Base-by-base conservation (phyloP, 2,888 invertebrate genomes). In the Bembecia ichneumoniformis region DNA sequence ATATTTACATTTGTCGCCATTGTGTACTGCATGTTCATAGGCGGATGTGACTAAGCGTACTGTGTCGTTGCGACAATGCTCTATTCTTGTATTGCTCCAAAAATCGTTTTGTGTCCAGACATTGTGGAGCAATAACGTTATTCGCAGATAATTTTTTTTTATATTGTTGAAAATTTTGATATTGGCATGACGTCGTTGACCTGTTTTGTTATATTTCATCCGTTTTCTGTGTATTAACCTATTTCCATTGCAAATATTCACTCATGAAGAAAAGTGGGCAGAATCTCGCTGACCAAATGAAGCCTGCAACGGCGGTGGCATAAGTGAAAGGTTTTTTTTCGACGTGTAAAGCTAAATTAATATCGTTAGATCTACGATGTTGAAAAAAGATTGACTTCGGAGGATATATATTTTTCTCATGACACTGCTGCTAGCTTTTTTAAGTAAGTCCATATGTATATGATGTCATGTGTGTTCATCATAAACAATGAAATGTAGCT, bases 41-140 rank as follows among this genome's bases (percentile, higher is more conserved):
- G 66, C 72, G 74, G 76, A 77, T 74, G 66, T 76, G 73, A 74
- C 66, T 74, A 69, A 74, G 67, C 69, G 68, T 65, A 66, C 66
- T 65, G 66, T 71, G 74, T 67, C 66, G 66, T 55, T 58, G 67
- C 68, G 66, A 74, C 72, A 72, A 72, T 69, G 64, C 66, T 64
- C 66, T 71, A 72, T 77, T 72, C 71, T 75, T 64, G 63, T 66
- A 64, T 61, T 63, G 60, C 67, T 65, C 57, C 11, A 52, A 54
- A 54, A 65, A 60, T 57, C 58, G 59, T 58, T 59, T 57, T 59
- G 51, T 59, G 58, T 57, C 55, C 56, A 54, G 56, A 55, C 58
- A 54, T 53, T 28, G 47, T 47, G 35, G 43, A 17, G 43, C 36
- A 43, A 43, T 44, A 49, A 52, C 49, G 55, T 57, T 59, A 53